Evolutionary conservation across 1,140 invertebrate genomes (phyloP).

Genomic region (Bombus ignitus): DNA sequence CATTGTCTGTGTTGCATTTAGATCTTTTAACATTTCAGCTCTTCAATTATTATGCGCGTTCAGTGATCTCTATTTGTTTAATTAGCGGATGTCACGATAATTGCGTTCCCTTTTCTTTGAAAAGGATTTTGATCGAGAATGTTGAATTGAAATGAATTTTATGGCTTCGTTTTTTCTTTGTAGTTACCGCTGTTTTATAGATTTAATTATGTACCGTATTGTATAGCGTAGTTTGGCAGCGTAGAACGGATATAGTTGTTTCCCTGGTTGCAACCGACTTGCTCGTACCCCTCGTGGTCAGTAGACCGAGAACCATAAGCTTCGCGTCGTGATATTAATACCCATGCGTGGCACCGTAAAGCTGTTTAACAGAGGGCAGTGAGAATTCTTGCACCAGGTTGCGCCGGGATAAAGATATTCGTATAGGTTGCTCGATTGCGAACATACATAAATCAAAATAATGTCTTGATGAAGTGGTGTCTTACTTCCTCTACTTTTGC

Average conservation of each 20-base stretch:
- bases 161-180: neutral
- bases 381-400: slow-evolving; percentile 75
- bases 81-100: too few relatives aligned
- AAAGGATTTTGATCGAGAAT: neutral
- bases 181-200: neutral
- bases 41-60: neutral
- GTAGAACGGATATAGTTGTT: neutral
- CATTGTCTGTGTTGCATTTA: too few relatives aligned
- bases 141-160: neutral
- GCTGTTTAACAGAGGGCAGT: slow-evolving; percentile 65
- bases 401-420: slow-evolving; percentile 53
- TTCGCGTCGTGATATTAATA: slow-evolving; percentile 71
- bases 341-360: slow-evolving; percentile 59
- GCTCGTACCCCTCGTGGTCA: slow-evolving; percentile 63
- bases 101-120: neutral
- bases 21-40: neutral
- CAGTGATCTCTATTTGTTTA: too few relatives aligned
- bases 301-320: slow-evolving; percentile 73
- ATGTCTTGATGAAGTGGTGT: slow-evolving; percentile 42
- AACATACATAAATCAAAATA: slow-evolving; percentile 77
- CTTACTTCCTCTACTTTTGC: too few relatives aligned
- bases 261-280: slow-evolving; percentile 44
- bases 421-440: slow-evolving; percentile 22
- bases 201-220: slow-evolving; percentile 3
- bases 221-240: neutral